A percentile compares a stretch with the other conserved stretches of the same genome.
Conservation (phyloP, 2,797 vertebrate genomes). For the Telmatherina bonti region DNA sequence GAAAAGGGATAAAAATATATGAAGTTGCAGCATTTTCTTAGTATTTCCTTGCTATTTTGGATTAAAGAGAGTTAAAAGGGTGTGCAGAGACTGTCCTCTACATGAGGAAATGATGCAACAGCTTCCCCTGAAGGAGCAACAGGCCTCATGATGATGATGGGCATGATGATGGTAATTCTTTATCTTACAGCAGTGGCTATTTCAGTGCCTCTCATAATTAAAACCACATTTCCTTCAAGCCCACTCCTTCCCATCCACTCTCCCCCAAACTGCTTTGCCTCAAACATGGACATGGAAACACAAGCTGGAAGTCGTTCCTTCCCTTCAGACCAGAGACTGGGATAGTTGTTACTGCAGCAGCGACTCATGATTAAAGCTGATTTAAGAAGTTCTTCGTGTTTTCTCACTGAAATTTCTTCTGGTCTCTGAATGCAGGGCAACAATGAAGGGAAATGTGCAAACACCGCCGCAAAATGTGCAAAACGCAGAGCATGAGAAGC, state of each 20-base stretch:
- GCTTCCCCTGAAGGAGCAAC: background rate
- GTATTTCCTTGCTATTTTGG: background rate
- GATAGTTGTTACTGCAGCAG: no score
- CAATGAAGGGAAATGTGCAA: background rate
- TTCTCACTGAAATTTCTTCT: background rate
- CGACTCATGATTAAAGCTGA: no score
- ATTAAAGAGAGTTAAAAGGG: background rate
- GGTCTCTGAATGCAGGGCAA: background rate
- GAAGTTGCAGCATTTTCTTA: no score
- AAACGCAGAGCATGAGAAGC: background rate
- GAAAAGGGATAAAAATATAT: no score
- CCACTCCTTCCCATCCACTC: rapidly evolving
- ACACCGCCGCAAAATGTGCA: background rate
- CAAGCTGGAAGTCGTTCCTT: background rate
- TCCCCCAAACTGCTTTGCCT: background rate
- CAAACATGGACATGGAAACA: background rate
- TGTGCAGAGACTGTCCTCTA: background rate
- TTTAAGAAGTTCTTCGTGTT: no score
- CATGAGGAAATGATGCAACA: conserved; percentile 9
- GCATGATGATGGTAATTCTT: background rate
- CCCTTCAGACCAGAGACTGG: background rate
- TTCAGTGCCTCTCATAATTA: background rate
- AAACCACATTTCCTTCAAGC: background rate
- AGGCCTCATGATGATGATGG: no score
- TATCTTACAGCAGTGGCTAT: conserved; percentile 1